Percentiles rank a stretch among this genome's conserved stretches.
phyloP scores from a whole-genome alignment of 2,888 invertebrate species.

The Troglohyphantes excavatus region DNA sequence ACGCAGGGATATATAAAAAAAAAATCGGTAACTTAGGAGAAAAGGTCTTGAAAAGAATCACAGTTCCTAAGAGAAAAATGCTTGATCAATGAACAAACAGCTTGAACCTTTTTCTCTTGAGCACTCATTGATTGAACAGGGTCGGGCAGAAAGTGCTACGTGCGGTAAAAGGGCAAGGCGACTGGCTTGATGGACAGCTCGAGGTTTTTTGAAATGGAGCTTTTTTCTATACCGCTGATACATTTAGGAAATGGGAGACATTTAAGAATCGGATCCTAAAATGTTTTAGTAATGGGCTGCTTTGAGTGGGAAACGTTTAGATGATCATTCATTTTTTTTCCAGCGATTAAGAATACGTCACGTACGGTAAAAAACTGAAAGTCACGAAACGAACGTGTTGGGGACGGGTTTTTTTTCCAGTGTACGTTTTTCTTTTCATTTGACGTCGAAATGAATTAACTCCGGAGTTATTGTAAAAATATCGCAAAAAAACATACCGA shows the following conservation, averaged over 20 bases:
- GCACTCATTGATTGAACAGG: conserved; percentile 67
- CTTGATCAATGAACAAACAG: conserved; percentile 74
- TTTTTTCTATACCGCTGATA: conserved; percentile 42
- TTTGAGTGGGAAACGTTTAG: conserved; percentile 12
- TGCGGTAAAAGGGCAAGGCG: conserved; percentile 54
- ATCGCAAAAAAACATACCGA: too few species aligned
- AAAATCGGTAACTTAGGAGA: conserved; percentile 34
- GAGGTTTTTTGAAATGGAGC: conserved; percentile 28
- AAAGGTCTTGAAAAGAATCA: conserved; percentile 53
- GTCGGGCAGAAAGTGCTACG: background rate
- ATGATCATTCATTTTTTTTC: conserved; percentile 14
- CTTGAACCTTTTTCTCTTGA: conserved; percentile 71
- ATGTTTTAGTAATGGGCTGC: conserved; percentile 62
- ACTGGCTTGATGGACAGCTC: conserved; percentile 69
- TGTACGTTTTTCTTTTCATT: background rate
- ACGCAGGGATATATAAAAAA: conserved; percentile 30
- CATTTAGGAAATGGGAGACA: conserved; percentile 72
- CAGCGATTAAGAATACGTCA: conserved; percentile 32
- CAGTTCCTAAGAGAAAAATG: conserved; percentile 50
- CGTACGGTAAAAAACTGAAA: conserved; percentile 16
- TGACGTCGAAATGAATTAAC: conserved; percentile 3
- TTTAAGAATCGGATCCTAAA: conserved; percentile 54
- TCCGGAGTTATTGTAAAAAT: background rate
- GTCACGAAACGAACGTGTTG: conserved; percentile 19
- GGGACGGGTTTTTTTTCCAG: background rate